These are phyloP conservation scores for Hippotragus niger DNA, from an alignment of 2,113 vertebrate species.

Conservation along the genomic window DNA sequence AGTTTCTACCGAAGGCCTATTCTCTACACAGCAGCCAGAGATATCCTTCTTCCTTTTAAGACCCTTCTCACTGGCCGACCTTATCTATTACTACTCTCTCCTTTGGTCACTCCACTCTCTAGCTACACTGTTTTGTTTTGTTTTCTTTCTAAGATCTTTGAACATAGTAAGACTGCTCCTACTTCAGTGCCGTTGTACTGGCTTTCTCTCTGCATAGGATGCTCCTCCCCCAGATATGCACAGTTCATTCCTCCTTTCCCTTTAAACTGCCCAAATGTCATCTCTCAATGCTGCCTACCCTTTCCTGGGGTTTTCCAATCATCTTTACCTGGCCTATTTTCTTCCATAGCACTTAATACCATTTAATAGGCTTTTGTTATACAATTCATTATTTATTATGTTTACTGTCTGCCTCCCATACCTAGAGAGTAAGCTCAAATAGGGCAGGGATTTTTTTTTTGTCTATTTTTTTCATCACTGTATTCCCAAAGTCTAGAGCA, in stretches of 20 bases:
- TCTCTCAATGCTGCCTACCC: background rate
- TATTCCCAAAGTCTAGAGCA: background rate
- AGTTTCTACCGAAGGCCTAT: background rate
- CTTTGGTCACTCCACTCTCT: background rate
- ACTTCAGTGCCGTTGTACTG: background rate
- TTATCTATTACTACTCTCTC: background rate
- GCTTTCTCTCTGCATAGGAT: background rate
- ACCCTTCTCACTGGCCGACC: background rate
- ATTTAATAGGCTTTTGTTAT: background rate
- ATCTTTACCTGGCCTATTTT: background rate
- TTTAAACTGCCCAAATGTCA: background rate
- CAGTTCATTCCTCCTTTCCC: background rate
- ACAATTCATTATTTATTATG: background rate
- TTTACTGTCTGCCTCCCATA: background rate
- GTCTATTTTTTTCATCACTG: background rate
- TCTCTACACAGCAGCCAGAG: background rate
- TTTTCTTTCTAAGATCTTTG: background rate
- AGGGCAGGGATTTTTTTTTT: background rate
- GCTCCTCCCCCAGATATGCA: background rate
- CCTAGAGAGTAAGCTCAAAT: background rate
- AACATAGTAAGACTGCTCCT: background rate
- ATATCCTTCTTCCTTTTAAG: background rate
- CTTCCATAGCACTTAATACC: background rate
- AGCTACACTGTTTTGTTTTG: background rate
- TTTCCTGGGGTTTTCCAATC: background rate